phyloP scores from a whole-genome alignment of 2,888 invertebrate genomes.

The Mechanitis mazaeus region DNA sequence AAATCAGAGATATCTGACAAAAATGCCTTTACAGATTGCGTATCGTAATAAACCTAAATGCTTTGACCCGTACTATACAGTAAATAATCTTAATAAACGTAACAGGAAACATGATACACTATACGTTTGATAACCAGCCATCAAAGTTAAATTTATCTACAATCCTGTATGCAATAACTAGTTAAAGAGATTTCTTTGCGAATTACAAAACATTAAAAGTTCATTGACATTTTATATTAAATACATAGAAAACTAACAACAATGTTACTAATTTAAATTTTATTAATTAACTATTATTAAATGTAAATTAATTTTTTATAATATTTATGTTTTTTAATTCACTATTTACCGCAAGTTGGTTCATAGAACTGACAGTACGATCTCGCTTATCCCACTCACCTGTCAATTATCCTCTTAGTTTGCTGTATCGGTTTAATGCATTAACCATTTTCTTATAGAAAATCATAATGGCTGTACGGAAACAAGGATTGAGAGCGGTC shows the following conservation, averaged over 20 bases:
- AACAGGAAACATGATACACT: constrained; percentile 21
- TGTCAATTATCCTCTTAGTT: constrained; percentile 35
- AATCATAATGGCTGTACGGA: constrained; percentile 55
- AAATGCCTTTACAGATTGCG: neutral
- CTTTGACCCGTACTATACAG: constrained; percentile 14
- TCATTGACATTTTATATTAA: neutral
- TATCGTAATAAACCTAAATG: constrained; percentile 12
- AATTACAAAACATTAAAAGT: too few species aligned
- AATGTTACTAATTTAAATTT: too few species aligned
- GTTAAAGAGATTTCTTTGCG: neutral
- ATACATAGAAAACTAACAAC: neutral
- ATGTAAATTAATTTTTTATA: neutral
- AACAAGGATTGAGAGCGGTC: constrained; percentile 50
- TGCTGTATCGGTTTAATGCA: constrained; percentile 31
- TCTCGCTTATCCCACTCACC: constrained; percentile 31
- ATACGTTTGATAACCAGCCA: constrained; percentile 21
- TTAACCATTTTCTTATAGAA: constrained; percentile 37
- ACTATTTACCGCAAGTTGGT: neutral
- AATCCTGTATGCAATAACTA: constrained; percentile 14
- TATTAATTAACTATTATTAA: neutral
- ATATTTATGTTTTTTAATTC: neutral
- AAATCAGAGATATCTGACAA: neutral
- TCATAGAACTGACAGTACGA: constrained; percentile 1
- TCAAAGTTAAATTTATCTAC: constrained; percentile 14
- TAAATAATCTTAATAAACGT: constrained; percentile 25